Percentiles rank a stretch among this genome's conserved stretches.
Conservation (phyloP, 2,888 invertebrate genomes). For the Platycheirus albimanus region DNA sequence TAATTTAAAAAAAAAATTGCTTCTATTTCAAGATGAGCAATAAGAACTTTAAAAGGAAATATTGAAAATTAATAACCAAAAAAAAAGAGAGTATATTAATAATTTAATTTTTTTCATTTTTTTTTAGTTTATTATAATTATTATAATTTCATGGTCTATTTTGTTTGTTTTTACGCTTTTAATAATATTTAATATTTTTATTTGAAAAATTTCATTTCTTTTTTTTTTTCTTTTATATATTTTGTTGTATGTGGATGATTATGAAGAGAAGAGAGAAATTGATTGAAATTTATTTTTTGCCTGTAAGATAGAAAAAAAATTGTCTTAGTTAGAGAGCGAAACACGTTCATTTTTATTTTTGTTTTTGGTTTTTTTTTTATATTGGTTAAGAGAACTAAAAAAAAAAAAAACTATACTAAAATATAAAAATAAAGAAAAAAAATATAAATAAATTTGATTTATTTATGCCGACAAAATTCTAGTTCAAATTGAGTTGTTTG, state of each 20-base stretch:
- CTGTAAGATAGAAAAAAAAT: conserved; percentile 74
- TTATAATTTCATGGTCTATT: conserved; percentile 54
- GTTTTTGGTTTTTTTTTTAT: conserved; percentile 38
- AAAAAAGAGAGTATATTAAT: conserved; percentile 36
- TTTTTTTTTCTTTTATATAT: conserved; percentile 32
- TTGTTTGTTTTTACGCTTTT: conserved; percentile 47
- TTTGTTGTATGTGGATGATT: conserved; percentile 73
- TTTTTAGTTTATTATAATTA: no score
- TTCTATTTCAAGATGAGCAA: conserved; percentile 47
- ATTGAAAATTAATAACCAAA: not conserved
- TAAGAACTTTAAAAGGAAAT: conserved; percentile 50
- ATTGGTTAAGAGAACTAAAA: conserved; percentile 49
- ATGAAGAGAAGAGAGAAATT: conserved; percentile 74
- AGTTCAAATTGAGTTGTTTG: conserved; percentile 56
- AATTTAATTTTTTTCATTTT: conserved; percentile 42
- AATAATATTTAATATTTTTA: conserved; percentile 53
- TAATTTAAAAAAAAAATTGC: not conserved
- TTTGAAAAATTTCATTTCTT: conserved; percentile 32
- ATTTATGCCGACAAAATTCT: conserved; percentile 74
- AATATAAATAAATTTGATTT: conserved; percentile 42
- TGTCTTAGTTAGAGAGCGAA: conserved; percentile 69
- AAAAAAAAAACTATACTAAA: conserved; percentile 43
- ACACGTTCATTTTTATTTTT: conserved; percentile 58
- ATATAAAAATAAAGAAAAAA: conserved; percentile 25
- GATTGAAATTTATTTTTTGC: conserved; percentile 74